Conservation (phyloP, 2,113 vertebrate genomes). For the Dasyprocta punctata region DNA sequence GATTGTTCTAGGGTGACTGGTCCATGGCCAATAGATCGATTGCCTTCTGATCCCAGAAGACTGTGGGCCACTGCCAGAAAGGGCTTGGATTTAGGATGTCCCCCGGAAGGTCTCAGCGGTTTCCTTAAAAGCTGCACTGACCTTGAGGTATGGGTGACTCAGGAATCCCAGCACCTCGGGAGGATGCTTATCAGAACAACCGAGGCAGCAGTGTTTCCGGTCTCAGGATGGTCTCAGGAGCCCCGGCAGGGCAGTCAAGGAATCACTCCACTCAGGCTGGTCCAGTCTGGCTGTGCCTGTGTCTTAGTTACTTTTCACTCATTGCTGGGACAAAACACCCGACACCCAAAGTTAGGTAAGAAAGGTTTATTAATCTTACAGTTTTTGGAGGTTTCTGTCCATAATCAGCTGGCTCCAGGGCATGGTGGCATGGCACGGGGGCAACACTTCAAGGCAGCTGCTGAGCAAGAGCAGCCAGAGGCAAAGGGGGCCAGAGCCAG, state of each 20-base stretch:
- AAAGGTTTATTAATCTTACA: no score
- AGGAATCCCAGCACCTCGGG: no score
- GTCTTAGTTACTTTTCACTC: no score
- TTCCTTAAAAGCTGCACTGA: background rate
- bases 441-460: no score
- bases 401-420: no score
- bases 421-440: no score
- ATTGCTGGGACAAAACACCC: no score
- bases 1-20: no score
- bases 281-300: background rate
- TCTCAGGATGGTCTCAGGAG: background rate
- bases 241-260: background rate
- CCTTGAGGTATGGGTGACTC: background rate
- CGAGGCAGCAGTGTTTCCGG: background rate
- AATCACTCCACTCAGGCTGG: background rate
- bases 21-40: background rate
- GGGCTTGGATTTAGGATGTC: background rate
- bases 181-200: background rate
- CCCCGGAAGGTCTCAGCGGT: background rate
- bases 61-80: background rate
- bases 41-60: background rate
- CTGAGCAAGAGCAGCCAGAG: no score
- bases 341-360: no score
- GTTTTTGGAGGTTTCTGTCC: no score
- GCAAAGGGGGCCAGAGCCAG: no score